phyloP scores from a whole-genome alignment of 2,113 vertebrate species.

The Sylvietta virens region DNA sequence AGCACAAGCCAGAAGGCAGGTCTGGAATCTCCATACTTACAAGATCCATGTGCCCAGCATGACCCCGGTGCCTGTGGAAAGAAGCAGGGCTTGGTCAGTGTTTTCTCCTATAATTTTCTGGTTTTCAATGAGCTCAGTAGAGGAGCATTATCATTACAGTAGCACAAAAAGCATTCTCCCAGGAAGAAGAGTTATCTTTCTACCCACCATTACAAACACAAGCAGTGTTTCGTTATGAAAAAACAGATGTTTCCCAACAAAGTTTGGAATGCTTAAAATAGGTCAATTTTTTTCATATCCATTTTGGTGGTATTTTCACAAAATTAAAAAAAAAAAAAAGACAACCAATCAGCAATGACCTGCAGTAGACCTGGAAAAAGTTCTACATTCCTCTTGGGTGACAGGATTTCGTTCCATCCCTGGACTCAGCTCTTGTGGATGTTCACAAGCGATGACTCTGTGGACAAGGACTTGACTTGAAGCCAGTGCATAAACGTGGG shows the following conservation, averaged over 20 bases:
- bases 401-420: background rate
- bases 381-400: background rate
- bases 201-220: background rate
- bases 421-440: background rate
- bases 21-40: constrained; percentile 32
- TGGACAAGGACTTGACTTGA: background rate
- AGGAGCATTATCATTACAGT: background rate
- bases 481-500: accelerated
- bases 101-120: background rate
- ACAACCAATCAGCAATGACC: background rate
- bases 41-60: constrained; percentile 13
- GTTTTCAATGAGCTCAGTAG: background rate
- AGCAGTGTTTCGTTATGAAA: background rate
- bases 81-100: background rate
- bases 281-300: background rate
- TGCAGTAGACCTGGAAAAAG: background rate
- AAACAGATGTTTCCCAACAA: background rate
- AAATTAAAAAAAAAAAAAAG: background rate
- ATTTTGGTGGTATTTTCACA: background rate
- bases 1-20: background rate
- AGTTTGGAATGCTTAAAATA: background rate
- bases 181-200: background rate
- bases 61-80: background rate
- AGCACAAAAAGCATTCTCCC: background rate
- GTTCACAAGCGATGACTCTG: background rate